These are phyloP conservation scores for Acleris laterana DNA, from an alignment of 2,888 invertebrate genomes.

Conservation along the genomic window DNA sequence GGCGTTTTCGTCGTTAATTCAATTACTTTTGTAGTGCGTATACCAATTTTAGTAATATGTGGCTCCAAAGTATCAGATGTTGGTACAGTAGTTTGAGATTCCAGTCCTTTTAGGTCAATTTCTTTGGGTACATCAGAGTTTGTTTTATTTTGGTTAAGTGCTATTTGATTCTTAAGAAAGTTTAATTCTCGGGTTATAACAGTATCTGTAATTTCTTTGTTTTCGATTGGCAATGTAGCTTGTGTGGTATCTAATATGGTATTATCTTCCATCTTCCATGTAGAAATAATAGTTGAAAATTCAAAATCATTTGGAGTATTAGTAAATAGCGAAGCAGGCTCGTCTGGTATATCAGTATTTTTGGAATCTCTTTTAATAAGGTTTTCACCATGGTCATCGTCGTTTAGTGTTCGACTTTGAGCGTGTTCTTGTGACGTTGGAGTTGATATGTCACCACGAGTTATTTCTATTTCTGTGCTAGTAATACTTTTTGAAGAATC, in stretches of 20 bases:
- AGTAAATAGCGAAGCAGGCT: conserved; percentile 25
- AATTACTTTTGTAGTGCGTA: conserved; percentile 31
- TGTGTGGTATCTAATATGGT: conserved; percentile 12
- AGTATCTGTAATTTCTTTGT: conserved; percentile 4
- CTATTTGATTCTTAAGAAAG: conserved; percentile 7
- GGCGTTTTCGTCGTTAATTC: conserved; percentile 3
- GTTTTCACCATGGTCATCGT: conserved; percentile 39
- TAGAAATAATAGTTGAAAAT: conserved; percentile 30
- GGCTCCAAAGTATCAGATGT: conserved; percentile 15
- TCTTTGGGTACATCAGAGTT: conserved; percentile 25
- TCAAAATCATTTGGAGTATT: conserved; percentile 28
- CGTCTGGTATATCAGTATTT: conserved; percentile 42
- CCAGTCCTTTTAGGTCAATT: conserved; percentile 47
- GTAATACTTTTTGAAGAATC: conserved; percentile 44
- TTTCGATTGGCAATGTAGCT: not conserved
- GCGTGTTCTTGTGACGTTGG: conserved; percentile 42
- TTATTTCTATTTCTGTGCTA: conserved; percentile 40
- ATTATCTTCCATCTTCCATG: conserved; percentile 19
- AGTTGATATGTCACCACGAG: conserved; percentile 47
- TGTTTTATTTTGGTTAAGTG: conserved; percentile 13
- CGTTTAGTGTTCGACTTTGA: conserved; percentile 50
- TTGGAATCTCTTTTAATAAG: conserved; percentile 36
- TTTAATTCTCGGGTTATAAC: conserved; percentile 13
- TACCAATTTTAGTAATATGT: conserved; percentile 30
- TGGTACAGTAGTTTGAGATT: conserved; percentile 43